Percentiles rank a stretch among this genome's conserved stretches.
These are phyloP conservation scores for Podargus strigoides DNA, from an alignment of 2,797 vertebrate genomes.

Conservation along the genomic window DNA sequence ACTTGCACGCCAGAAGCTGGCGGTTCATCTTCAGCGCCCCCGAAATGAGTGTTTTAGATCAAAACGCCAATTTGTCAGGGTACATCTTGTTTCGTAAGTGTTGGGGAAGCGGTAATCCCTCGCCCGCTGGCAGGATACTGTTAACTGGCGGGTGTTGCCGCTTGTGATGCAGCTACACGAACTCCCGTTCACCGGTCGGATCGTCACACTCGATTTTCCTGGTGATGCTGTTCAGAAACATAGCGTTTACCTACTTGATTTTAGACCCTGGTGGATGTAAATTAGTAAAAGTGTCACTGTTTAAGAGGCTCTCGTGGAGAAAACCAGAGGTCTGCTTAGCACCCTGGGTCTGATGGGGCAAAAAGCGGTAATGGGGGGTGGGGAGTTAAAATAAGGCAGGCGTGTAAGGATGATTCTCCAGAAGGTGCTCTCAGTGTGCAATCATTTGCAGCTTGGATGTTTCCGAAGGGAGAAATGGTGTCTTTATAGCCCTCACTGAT, in stretches of 20 bases:
- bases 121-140: fast-evolving
- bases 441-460: neutral
- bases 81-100: neutral
- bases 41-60: neutral
- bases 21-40: neutral
- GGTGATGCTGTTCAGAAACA: neutral
- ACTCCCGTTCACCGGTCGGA: neutral
- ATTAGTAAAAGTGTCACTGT: neutral
- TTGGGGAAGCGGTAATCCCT: neutral
- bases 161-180: neutral
- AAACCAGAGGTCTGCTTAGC: neutral
- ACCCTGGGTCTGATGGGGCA: neutral
- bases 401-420: neutral
- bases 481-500: neutral
- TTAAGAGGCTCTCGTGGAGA: neutral
- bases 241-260: neutral
- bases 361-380: neutral
- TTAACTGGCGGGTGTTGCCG: neutral
- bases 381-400: neutral
- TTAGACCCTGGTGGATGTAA: neutral
- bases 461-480: neutral
- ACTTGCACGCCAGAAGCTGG: neutral
- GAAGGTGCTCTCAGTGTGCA: neutral
- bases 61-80: neutral
- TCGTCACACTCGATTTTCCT: neutral